Evolutionary conservation across 2,888 invertebrate species (phyloP), one percentile per base, ranked within the genome.

Genomic region (Xanthostigma xanthostigma): DNA sequence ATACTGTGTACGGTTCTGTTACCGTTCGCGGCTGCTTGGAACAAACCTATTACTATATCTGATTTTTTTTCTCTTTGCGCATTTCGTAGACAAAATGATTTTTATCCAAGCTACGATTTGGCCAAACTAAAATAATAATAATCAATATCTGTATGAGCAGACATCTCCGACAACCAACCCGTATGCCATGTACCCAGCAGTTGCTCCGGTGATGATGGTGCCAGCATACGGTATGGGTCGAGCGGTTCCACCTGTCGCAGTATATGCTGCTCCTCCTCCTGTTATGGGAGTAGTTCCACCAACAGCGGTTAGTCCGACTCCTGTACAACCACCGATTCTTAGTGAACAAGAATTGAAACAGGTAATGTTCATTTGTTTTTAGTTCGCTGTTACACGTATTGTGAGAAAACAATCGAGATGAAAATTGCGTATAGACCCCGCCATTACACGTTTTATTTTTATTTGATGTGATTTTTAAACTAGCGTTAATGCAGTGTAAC

Each of bases 271-370:
- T 6, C 52, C 54, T 51, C 51, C 57, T 41, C 54, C 27, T 27
- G 27, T 27, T 8, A 27, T 27, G 17, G 57, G 58, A 54, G 36
- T 49, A 43, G 46, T 41, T 43, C 38, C 50, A 53, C 49, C 45
- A 35, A 61, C 59, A 51, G 58, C 56, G 3, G 56, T 45, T 48
- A 62, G 51, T 59, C 59, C 44, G 59, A 59, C 40, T 59, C 62
- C 50, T 60, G 2, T 58, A 35, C 59, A 58, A 34, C 63, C 66
- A 37, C 54, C 59, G 36, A 60, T 66, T 50, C 66, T 78, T 43
- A 76, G 73, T 45, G 78, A 78, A 60, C 69, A 70, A 36, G 81
- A 81, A 63, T 67, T 81, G 44, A 79, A 79, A 68, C 78, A 76
- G 71, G 79, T 79, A 64, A 58, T 14, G 46, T 47, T 49, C 3